Evolutionary conservation across 2,113 vertebrate genomes (phyloP).

Genomic region (Nannobrachium achirus): DNA sequence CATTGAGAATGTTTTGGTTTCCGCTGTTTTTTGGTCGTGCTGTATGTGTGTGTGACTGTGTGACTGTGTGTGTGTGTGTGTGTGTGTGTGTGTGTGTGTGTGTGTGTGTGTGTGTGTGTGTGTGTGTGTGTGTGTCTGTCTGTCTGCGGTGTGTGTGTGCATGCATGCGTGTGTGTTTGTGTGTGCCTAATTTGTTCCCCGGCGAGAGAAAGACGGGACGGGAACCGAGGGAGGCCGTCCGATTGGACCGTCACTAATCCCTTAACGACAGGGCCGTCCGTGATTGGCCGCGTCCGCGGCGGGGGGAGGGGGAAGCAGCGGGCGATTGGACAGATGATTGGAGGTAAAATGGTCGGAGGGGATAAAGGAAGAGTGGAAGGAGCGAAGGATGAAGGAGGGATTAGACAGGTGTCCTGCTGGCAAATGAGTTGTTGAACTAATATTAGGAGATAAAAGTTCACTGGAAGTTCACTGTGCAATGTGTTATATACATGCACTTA

Average conservation of each 20-base stretch:
- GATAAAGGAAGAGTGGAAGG: slow-evolving; percentile 25
- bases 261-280: slow-evolving; percentile 66
- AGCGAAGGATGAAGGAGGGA: slow-evolving; percentile 24
- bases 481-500: not conserved
- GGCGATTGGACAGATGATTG: slow-evolving; percentile 60
- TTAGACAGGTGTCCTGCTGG: slow-evolving; percentile 6
- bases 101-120: not conserved
- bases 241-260: slow-evolving; percentile 74
- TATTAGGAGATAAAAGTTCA: not conserved
- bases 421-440: slow-evolving; percentile 5
- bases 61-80: not conserved
- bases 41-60: slow-evolving; percentile 2
- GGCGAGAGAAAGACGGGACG: slow-evolving; percentile 57
- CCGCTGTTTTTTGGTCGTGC: slow-evolving; percentile 56
- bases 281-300: slow-evolving; percentile 62
- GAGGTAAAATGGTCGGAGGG: slow-evolving; percentile 39
- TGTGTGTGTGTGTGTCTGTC: no score
- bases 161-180: not conserved
- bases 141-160: slow-evolving; percentile 40
- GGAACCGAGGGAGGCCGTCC: slow-evolving; percentile 57
- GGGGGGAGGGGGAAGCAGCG: slow-evolving; percentile 54
- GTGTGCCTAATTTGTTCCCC: slow-evolving; percentile 61
- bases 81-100: slow-evolving; percentile 3
- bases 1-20: slow-evolving; percentile 66
- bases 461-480: not conserved